Percentiles rank a stretch among this genome's conserved stretches.
Conservation (phyloP, 64 coral and sea anemone species). For the Anthopleura sola region DNA sequence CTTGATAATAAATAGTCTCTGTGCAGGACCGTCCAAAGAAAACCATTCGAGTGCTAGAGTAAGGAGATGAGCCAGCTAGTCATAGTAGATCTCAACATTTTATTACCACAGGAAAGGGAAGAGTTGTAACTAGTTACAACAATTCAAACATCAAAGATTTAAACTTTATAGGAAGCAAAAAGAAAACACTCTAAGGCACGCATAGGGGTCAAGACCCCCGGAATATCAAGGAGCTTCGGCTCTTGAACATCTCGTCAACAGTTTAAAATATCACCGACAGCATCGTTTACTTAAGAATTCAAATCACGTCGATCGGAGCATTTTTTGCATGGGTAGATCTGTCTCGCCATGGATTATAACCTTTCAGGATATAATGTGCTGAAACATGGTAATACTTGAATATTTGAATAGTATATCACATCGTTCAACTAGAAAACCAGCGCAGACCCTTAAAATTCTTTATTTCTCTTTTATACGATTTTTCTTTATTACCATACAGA, state of each 20-base stretch:
- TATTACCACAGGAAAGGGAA: neutral
- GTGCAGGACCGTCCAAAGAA: neutral
- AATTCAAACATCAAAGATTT: neutral
- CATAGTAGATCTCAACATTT: too few relatives aligned
- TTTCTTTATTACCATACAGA: neutral
- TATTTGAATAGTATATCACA: neutral
- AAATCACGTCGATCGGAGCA: constrained; percentile 2
- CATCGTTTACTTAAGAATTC: neutral
- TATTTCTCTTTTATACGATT: neutral
- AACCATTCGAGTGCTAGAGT: neutral
- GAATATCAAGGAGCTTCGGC: neutral
- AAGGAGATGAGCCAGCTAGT: too few relatives aligned
- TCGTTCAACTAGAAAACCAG: too few relatives aligned
- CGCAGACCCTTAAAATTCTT: neutral
- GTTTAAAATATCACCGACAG: neutral
- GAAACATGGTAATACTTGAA: neutral
- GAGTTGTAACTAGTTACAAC: neutral
- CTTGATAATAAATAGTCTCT: neutral
- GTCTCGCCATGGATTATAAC: constrained; percentile 3
- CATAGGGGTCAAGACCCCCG: neutral
- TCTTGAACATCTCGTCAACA: neutral
- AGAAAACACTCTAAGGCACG: neutral
- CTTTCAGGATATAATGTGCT: neutral
- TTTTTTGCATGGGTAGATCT: constrained; percentile 3
- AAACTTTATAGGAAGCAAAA: neutral